Evolutionary conservation across 2,113 vertebrate species (phyloP).

Genomic region (Piaya cayana): DNA sequence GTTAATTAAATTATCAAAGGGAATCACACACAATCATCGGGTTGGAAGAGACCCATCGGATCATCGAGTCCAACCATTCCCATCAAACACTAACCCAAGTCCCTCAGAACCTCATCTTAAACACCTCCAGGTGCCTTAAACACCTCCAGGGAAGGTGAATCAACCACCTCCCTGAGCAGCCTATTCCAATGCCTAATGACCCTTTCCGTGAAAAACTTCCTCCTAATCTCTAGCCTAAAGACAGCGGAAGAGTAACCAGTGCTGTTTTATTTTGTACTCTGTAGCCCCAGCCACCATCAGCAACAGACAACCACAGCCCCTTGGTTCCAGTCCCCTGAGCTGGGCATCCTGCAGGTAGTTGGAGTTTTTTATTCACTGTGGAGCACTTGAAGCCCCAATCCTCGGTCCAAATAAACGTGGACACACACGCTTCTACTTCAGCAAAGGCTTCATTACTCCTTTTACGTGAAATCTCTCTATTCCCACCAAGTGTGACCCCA

Average conservation of each 20-base stretch:
- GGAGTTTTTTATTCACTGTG: background rate
- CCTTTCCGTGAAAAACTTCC: too few species aligned
- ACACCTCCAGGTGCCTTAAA: too few species aligned
- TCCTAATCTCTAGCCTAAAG: too few species aligned
- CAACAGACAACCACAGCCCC: background rate
- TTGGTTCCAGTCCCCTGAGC: accelerated
- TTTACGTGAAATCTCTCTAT: background rate
- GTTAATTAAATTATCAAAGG: background rate
- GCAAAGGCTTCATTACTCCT: accelerated
- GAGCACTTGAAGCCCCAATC: background rate
- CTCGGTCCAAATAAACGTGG: accelerated
- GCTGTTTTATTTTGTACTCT: accelerated
- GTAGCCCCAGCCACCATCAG: background rate
- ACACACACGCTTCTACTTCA: background rate
- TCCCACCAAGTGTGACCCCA: background rate
- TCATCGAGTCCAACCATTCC: too few species aligned
- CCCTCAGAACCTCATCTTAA: too few species aligned
- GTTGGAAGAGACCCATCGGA: too few species aligned
- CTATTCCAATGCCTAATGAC: too few species aligned
- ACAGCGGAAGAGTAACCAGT: background rate
- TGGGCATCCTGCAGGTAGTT: background rate
- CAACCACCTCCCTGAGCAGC: too few species aligned
- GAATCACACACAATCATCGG: too few species aligned
- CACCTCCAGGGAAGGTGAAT: too few species aligned
- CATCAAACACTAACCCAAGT: too few species aligned